phyloP scores from a whole-genome alignment of 2,797 vertebrate species.

The Enteromius paludinosus region DNA sequence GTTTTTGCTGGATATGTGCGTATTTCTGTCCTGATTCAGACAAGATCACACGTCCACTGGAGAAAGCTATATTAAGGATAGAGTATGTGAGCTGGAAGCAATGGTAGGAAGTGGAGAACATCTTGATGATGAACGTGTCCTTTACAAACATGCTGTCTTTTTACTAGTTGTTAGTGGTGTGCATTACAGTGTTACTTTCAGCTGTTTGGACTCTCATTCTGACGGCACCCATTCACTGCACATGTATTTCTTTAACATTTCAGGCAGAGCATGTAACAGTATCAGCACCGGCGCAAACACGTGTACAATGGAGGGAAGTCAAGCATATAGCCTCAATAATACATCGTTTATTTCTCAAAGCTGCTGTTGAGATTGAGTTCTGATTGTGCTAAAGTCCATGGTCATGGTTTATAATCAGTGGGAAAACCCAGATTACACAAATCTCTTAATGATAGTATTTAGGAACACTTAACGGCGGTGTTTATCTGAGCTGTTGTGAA shows the following conservation, averaged over 20 bases:
- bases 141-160: too few relatives aligned
- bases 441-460: not conserved
- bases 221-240: too few relatives aligned
- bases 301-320: not conserved
- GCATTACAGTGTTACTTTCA: too few relatives aligned
- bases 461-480: not conserved
- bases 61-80: too few relatives aligned
- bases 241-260: not conserved
- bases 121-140: too few relatives aligned
- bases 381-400: not conserved
- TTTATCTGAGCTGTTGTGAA: conserved; percentile 10
- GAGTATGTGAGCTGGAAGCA: too few relatives aligned
- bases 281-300: not conserved
- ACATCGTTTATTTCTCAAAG: not conserved
- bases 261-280: not conserved
- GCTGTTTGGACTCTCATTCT: too few relatives aligned
- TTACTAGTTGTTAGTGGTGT: too few relatives aligned
- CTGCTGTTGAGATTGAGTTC: not conserved
- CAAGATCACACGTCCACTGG: too few relatives aligned
- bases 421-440: conserved; percentile 17
- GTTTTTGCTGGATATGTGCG: too few relatives aligned
- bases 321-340: not conserved
- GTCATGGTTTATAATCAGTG: not conserved
- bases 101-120: too few relatives aligned
- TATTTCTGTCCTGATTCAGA: too few relatives aligned